Evolutionary conservation across 2,797 vertebrate species (phyloP).

Genomic region (Halcyon smyrnensis): DNA sequence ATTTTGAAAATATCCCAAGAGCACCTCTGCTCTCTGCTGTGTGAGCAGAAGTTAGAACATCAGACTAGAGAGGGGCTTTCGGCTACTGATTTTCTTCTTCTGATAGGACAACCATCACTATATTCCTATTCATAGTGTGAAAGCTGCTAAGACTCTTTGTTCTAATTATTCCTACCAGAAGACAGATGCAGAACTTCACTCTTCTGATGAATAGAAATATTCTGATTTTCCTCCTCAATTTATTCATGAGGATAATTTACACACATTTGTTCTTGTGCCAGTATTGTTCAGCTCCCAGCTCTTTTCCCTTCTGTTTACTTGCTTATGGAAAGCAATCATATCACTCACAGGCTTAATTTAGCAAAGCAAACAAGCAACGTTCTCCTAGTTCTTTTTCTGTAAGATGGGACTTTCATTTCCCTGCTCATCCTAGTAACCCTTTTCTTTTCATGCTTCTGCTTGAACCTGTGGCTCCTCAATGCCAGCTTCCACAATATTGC

Average conservation of each 20-base stretch:
- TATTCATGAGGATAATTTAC: slow-evolving; percentile 56
- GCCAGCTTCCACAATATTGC: not conserved
- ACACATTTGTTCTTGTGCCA: slow-evolving; percentile 22
- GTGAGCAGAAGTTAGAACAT: not conserved
- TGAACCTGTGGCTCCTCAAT: not conserved
- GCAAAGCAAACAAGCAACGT: slow-evolving; percentile 23
- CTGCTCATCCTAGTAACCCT: not conserved
- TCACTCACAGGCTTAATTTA: slow-evolving; percentile 39
- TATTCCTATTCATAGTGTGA: not conserved
- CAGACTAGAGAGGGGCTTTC: not conserved
- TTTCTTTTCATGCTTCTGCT: not conserved
- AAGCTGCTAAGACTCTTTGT: not conserved
- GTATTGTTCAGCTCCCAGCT: slow-evolving; percentile 39
- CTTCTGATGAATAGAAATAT: slow-evolving; percentile 5
- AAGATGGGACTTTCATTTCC: not conserved
- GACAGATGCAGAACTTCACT: not conserved
- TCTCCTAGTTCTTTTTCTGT: not conserved
- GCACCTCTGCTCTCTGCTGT: not conserved
- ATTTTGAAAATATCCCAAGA: not conserved
- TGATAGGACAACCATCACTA: not conserved
- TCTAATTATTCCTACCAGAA: not conserved
- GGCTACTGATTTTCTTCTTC: not conserved
- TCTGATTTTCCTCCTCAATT: slow-evolving; percentile 5
- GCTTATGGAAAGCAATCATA: slow-evolving; percentile 20
- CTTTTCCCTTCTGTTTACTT: slow-evolving; percentile 39